A percentile compares a stretch with the other conserved stretches of the same genome.
These are phyloP conservation scores for Parthenolecanium corni DNA, from an alignment of 2,888 invertebrate species.

Conservation along the genomic window DNA sequence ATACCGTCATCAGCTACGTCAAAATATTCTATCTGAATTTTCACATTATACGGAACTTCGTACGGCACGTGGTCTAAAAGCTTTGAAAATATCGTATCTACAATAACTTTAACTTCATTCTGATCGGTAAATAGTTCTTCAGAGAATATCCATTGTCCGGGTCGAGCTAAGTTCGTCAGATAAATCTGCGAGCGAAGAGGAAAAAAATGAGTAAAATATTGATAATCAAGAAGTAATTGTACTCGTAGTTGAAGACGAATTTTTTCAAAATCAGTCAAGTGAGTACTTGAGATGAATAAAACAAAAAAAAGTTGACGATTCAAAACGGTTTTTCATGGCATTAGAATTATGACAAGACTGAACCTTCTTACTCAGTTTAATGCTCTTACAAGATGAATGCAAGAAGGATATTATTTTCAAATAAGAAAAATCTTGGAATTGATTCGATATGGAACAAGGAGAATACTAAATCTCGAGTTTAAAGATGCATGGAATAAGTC, in stretches of 20 bases:
- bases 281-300: too few species aligned
- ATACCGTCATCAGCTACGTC: constrained; percentile 47
- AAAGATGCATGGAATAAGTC: too few species aligned
- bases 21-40: constrained; percentile 54
- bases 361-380: too few species aligned
- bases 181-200: constrained; percentile 48
- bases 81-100: constrained; percentile 66
- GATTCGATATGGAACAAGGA: too few species aligned
- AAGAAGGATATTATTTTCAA: too few species aligned
- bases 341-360: too few species aligned
- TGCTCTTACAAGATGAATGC: too few species aligned
- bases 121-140: constrained; percentile 58
- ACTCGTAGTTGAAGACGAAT: background rate
- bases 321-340: too few species aligned
- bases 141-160: constrained; percentile 55
- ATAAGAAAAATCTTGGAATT: too few species aligned
- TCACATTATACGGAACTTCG: constrained; percentile 74
- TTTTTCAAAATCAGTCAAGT: too few species aligned
- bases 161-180: constrained; percentile 53
- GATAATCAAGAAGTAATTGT: background rate
- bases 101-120: constrained; percentile 53
- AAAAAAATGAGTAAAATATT: constrained; percentile 27
- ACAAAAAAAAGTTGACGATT: too few species aligned
- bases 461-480: too few species aligned
- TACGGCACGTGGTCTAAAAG: constrained; percentile 69